Evolutionary conservation across 2,888 invertebrate species (phyloP).

Genomic region (Chymomyza fuscimana): DNA sequence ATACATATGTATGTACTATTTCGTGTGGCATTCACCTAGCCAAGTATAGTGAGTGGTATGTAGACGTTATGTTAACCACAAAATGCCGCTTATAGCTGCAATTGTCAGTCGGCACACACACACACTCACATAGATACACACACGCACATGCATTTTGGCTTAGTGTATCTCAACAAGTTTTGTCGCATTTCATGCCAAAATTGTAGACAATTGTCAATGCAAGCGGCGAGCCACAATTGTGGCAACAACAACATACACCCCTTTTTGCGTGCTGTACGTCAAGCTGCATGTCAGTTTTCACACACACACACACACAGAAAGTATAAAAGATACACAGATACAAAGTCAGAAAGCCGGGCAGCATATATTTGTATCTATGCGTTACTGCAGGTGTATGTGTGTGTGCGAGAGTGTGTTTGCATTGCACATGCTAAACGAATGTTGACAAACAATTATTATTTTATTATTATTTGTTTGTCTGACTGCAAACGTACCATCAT

Average conservation of each 20-base stretch:
- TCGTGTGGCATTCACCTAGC: conserved; percentile 55
- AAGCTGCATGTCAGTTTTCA: conserved; percentile 8
- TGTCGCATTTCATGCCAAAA: conserved; percentile 69
- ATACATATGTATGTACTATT: not conserved
- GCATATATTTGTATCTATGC: not conserved
- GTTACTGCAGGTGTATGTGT: conserved; percentile 21
- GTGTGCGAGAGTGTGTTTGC: conserved; percentile 25
- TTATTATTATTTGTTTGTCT: conserved; percentile 74
- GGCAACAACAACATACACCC: conserved; percentile 54
- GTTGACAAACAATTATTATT: conserved; percentile 77
- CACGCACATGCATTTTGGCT: conserved; percentile 5
- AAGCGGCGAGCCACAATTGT: conserved; percentile 36
- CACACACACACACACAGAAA: conserved; percentile 13
- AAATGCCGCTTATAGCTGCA: conserved; percentile 65
- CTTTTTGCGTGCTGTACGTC: conserved; percentile 42
- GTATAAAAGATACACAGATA: conserved; percentile 17
- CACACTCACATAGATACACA: not conserved
- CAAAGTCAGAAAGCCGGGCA: not conserved
- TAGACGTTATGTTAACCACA: conserved; percentile 45
- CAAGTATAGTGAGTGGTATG: not conserved
- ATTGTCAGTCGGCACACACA: conserved; percentile 21
- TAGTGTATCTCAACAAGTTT: conserved; percentile 29
- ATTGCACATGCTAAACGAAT: conserved; percentile 75
- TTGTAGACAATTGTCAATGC: conserved; percentile 64
- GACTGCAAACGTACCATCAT: conserved; percentile 20